Evolutionary conservation across 2,113 vertebrate species (phyloP), one percentile per base, ranked within the genome.

Genomic region (Macquaria ambigua): DNA sequence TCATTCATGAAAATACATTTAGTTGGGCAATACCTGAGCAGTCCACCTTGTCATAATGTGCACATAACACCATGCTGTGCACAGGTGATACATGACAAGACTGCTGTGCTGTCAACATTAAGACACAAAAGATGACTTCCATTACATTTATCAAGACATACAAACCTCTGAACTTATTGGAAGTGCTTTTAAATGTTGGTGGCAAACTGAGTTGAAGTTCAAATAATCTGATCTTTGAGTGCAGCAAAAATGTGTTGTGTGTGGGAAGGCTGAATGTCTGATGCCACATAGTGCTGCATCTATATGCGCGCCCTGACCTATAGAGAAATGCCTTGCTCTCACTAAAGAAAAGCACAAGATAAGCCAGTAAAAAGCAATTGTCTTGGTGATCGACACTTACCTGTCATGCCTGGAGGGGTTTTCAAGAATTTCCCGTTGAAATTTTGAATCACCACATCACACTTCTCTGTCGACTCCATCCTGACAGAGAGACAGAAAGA

Each of bases 401-500:
- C 97, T 95, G 97, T 96, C 85, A 97, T 96, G 90, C 97, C 97
- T 77, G 97, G 97, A 77, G 97, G 97, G n/a, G 96, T 97, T 95
- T 98, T 98, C 90, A 98, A 95, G 88, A 97, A 98, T 93, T 98
- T 98, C 59, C 97, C 97, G 28, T 98, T 98, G 93, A 98, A 98
- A 94, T 97, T 97, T 90, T 96, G 96, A 93, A 98, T 98, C 91
- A 98, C 95, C 72, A 97, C 97, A 76, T 97, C 97, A 53, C 97
- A 98, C 93, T 97, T 98, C 94, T 98, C 97, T 16, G 97, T 98
- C 58, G 97, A 97, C 91, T 98, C 97, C 97, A 97, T 98, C 93
- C 95, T 96, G 88, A 59, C 1, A 52, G 43, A 76, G 34, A 81
- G 21, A 79, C 20, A 72, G 23, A 89, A 63, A 81, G 37, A 79